Percentiles rank a stretch among this genome's conserved stretches.
These are phyloP conservation scores for Malacosoma neustria DNA, from an alignment of 2,888 invertebrate genomes.

Conservation along the genomic window DNA sequence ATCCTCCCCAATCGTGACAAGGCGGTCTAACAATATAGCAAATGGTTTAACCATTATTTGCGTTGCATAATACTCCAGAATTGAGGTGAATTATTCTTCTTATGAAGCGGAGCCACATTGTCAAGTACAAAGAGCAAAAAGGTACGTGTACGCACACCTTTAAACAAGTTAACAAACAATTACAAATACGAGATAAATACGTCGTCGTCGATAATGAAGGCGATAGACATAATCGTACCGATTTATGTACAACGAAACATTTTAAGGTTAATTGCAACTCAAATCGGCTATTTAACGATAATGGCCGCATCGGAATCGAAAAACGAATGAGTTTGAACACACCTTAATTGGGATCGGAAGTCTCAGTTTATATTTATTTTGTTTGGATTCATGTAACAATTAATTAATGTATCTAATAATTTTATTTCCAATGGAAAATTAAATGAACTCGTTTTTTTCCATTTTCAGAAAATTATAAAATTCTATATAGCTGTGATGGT, in stretches of 20 bases:
- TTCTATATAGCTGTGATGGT: no score
- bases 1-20: no score
- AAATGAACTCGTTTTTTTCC: no score
- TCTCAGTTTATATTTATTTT: constrained; percentile 19
- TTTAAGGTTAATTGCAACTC: constrained; percentile 57
- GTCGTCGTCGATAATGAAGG: constrained; percentile 20
- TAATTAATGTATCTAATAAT: constrained; percentile 64
- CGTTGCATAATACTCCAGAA: no score
- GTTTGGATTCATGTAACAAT: no score
- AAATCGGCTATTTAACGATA: constrained; percentile 52
- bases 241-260: constrained; percentile 41
- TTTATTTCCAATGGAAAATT: no score
- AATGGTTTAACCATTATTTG: no score
- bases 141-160: constrained; percentile 3
- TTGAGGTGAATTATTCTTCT: no score
- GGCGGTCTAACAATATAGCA: no score
- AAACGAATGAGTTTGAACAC: constrained; percentile 17
- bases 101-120: no score
- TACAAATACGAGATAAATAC: constrained; percentile 14
- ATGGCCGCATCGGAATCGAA: constrained; percentile 50
- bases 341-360: constrained; percentile 63
- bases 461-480: no score
- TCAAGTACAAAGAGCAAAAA: no score
- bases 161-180: constrained; percentile 16
- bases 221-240: constrained; percentile 33